Conservation (phyloP, 2,113 vertebrate genomes). For the Chamaetylas fuelleborni region DNA sequence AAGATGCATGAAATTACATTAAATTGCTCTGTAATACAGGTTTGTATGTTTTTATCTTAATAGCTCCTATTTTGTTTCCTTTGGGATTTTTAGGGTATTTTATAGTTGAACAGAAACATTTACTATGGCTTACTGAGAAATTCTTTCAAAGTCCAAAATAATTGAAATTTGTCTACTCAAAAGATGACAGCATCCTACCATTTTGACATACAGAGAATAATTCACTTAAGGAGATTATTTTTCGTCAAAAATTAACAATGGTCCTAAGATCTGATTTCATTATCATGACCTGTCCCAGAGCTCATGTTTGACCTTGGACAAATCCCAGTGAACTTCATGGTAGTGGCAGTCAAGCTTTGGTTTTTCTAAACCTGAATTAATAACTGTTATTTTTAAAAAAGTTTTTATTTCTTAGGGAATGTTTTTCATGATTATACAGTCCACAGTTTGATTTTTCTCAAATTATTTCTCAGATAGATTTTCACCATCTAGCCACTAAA, state of each 20-base stretch:
- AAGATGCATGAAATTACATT: not conserved
- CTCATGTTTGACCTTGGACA: not conserved
- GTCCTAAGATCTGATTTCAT: not conserved
- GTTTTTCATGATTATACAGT: not conserved
- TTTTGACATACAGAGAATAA: not conserved
- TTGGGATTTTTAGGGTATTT: not conserved
- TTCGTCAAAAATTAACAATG: not conserved
- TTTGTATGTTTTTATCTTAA: not conserved
- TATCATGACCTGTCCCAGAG: not conserved
- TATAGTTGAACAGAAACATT: not conserved
- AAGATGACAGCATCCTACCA: not conserved
- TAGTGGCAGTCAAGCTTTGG: not conserved
- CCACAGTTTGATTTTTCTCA: not conserved
- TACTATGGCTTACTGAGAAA: not conserved
- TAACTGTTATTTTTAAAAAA: not conserved
- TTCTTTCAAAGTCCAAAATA: not conserved
- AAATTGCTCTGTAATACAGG: not conserved
- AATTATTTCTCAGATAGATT: too few species aligned
- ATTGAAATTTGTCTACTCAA: not conserved
- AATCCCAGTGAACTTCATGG: rapidly evolving
- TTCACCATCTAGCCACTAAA: not conserved
- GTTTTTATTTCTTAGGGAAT: not conserved
- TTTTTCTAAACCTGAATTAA: not conserved
- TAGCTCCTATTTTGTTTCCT: not conserved
- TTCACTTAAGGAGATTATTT: not conserved